A percentile compares a stretch with the other conserved stretches of the same genome.
Evolutionary conservation across 2,888 invertebrate genomes (phyloP).

Genomic region (Copidosoma aretas): DNA sequence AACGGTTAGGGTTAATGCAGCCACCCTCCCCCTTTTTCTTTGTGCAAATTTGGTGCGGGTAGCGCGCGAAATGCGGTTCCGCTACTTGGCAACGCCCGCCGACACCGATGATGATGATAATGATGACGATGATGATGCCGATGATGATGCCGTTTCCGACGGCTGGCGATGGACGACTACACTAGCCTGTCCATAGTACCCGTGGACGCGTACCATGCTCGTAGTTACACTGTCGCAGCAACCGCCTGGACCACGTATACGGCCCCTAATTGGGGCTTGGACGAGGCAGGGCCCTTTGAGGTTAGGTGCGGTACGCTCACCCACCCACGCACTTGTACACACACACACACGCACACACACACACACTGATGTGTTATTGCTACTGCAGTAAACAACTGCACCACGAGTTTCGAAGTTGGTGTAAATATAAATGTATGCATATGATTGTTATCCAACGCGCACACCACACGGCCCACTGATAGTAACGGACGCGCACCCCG

Average conservation of each 20-base stretch:
- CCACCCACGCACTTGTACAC: background rate
- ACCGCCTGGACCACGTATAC: background rate
- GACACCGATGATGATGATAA: constrained; percentile 10
- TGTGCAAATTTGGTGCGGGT: background rate
- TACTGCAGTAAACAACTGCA: too few relatives aligned
- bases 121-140: constrained; percentile 20
- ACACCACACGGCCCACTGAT: too few relatives aligned
- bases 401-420: too few relatives aligned
- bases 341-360: background rate
- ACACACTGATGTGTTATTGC: too few relatives aligned
- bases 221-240: background rate
- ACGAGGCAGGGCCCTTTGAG: background rate
- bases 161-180: constrained; percentile 9
- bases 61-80: constrained; percentile 12
- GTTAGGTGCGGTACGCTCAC: background rate
- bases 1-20: constrained; percentile 20
- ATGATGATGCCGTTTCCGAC: constrained; percentile 28
- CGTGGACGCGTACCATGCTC: too few relatives aligned
- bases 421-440: too few relatives aligned
- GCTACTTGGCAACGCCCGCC: constrained; percentile 3
- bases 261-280: too few relatives aligned
- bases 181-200: too few relatives aligned
- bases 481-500: too few relatives aligned
- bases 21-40: constrained; percentile 13
- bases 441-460: too few relatives aligned